Base-by-base conservation (phyloP, 2,888 invertebrate genomes). In the Teinopalpus imperialis region DNA sequence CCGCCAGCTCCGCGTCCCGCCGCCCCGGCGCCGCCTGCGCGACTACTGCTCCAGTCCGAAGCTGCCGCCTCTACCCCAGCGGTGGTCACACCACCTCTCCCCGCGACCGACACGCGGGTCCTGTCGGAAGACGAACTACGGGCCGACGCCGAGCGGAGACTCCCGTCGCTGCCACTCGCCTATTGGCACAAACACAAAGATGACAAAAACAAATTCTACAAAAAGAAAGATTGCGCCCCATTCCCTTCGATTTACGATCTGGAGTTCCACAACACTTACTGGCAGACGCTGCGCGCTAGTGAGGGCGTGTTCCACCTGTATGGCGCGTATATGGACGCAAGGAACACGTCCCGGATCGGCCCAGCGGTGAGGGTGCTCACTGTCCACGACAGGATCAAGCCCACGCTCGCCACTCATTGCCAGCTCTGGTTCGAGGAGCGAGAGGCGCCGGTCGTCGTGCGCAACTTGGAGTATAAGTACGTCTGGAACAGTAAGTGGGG, bases 401-500 rank as follows among this genome's bases (percentile, higher is more conserved):
- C 97, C 0, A 92, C 92, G 43, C 92, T 95, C 13, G 91, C 92
- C 59, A 96, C 95, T 3, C 94, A 92, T 78, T 97, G 96, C 76
- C 97, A 95, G 76, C 91, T 97, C 59, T 97, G 96, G 97, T 97
- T 94, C 82, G 95, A 95, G 60, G 94, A 93, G 21, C 93, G 94
- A 59, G 93, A 92, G 56, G 95, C 94, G 61, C 96, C 97, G 0
- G 94, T 94, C 16, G 91, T 95, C 14, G 93, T 95, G 8, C 94
- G 94, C 69, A 94, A 93, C 10, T 92, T 95, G 59, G 97, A 97
- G 79, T 97, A 97, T 86, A 97, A 97, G 74, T 97, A 97, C 76
- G 95, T 97, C 59, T 97, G 97, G 97, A 95, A 96, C 76, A 93
- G 93, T 62, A 96, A 96, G 78, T 97, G 97, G 97, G 97, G 97